These are phyloP conservation scores for Oreocharis arfaki DNA, from an alignment of 2,113 vertebrate species.

Conservation along the genomic window DNA sequence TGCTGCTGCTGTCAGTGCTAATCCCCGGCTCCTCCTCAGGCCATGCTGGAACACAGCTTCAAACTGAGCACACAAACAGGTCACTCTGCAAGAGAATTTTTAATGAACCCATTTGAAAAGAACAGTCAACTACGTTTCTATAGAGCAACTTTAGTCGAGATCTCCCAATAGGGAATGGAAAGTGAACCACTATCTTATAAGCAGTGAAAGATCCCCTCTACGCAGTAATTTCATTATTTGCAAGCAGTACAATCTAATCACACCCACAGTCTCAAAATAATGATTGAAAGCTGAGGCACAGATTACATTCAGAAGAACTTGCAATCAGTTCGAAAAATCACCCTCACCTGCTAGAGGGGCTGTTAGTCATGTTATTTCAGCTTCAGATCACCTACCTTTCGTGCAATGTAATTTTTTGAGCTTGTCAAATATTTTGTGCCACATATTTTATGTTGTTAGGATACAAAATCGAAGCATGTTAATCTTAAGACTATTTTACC, in stretches of 20 bases:
- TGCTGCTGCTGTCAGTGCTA: conserved; percentile 92
- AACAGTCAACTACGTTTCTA: background rate
- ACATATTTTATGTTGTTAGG: background rate
- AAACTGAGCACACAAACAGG: conserved; percentile 96
- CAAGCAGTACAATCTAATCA: background rate
- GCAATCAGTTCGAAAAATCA: background rate
- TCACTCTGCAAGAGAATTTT: conserved; percentile 81
- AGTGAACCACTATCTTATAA: background rate
- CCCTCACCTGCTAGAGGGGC: background rate
- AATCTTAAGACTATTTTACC: conserved; percentile 71
- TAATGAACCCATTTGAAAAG: background rate
- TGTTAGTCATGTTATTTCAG: background rate
- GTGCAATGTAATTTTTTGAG: background rate
- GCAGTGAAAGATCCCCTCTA: background rate
- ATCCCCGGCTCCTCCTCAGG: conserved; percentile 87
- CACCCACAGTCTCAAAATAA: background rate
- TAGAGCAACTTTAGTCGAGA: background rate
- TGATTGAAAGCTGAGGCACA: background rate
- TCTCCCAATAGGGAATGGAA: background rate
- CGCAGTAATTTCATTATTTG: background rate
- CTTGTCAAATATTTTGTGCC: background rate
- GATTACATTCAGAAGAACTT: background rate
- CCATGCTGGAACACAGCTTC: conserved; percentile 95
- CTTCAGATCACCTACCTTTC: background rate
- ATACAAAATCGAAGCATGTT: background rate